phyloP scores from a whole-genome alignment of 2,797 vertebrate genomes.

The Trematomus bernacchii region DNA sequence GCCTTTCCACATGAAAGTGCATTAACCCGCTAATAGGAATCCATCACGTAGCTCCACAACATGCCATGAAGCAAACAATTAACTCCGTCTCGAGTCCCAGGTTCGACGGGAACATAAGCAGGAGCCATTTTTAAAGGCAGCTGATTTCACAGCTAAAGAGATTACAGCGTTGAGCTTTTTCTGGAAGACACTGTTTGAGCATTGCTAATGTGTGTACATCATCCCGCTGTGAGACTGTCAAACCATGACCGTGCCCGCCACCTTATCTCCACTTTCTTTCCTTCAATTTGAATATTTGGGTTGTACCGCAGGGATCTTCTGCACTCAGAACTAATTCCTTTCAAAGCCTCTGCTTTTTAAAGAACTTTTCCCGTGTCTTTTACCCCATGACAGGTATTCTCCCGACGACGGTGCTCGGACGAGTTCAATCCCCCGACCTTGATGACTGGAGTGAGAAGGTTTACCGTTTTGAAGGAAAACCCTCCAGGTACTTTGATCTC shows the following conservation, averaged over 20 bases:
- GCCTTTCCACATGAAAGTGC: conserved; percentile 72
- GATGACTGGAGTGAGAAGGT: conserved; percentile 93
- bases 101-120: conserved; percentile 79
- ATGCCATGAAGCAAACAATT: conserved; percentile 79
- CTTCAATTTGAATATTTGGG: conserved; percentile 56
- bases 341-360: conserved; percentile 33
- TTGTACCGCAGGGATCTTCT: conserved; percentile 29
- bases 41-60: conserved; percentile 67
- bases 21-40: conserved; percentile 79
- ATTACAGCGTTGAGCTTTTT: conserved; percentile 77
- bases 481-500: conserved; percentile 86
- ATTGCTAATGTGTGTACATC: conserved; percentile 60
- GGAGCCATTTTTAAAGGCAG: conserved; percentile 74
- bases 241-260: conserved; percentile 58
- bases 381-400: conserved; percentile 84
- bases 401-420: conserved; percentile 85
- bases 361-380: conserved; percentile 56
- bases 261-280: conserved; percentile 57
- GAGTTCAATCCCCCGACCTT: conserved; percentile 89
- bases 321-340: conserved; percentile 47
- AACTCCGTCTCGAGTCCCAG: conserved; percentile 71
- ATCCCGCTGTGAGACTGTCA: conserved; percentile 63
- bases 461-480: conserved; percentile 89
- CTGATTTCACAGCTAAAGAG: conserved; percentile 82
- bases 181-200: conserved; percentile 42